phyloP scores from a whole-genome alignment of 2,113 vertebrate genomes.

The Falcunculus frontatus region DNA sequence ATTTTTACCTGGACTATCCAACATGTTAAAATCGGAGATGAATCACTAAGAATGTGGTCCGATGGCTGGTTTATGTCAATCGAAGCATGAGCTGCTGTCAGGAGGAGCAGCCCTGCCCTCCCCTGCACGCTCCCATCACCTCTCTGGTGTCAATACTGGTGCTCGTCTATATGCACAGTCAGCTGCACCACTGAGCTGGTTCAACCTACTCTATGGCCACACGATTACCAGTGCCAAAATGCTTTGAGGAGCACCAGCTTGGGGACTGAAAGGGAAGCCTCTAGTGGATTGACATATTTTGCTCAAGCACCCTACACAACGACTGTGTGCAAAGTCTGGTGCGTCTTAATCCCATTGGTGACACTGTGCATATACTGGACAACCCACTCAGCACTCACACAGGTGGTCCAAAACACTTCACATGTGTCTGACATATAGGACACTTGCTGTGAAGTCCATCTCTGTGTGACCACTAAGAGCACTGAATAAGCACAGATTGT shows the following conservation, averaged over 20 bases:
- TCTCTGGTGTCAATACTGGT: neutral
- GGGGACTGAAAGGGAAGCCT: neutral
- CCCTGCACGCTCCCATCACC: neutral
- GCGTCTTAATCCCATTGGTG: neutral
- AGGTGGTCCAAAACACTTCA: neutral
- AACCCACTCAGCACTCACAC: neutral
- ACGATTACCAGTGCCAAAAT: neutral
- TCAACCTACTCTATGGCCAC: neutral
- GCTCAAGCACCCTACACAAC: neutral
- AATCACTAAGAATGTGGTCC: neutral
- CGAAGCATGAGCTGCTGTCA: neutral
- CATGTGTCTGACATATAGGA: neutral
- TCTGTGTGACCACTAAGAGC: neutral
- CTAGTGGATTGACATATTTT: neutral
- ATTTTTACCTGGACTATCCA: neutral
- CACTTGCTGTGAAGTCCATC: neutral
- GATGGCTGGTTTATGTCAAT: neutral
- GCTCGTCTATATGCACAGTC: neutral
- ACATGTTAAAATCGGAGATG: neutral
- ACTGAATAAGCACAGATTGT: neutral
- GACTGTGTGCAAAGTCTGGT: neutral
- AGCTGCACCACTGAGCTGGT: neutral
- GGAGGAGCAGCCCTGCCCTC: neutral
- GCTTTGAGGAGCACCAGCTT: neutral
- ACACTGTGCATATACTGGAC: neutral